These are phyloP conservation scores for Epinephelus lanceolatus DNA, from an alignment of 2,113 vertebrate species.

Conservation along the genomic window DNA sequence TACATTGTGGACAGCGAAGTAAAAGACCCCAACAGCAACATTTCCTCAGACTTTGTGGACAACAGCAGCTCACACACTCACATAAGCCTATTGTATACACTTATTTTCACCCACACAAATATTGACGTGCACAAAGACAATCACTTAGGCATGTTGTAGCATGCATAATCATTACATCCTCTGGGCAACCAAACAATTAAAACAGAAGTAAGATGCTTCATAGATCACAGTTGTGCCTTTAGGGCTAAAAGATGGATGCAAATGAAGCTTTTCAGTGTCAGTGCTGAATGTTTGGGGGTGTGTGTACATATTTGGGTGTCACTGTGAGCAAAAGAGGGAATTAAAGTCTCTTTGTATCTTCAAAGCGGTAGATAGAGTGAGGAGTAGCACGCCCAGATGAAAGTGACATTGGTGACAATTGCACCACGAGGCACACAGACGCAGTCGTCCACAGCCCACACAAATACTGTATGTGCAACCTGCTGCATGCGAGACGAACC, in stretches of 20 bases:
- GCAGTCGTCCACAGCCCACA: constrained; percentile 15
- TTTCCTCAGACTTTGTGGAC: constrained; percentile 20
- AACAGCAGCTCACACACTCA: not conserved
- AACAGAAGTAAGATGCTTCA: constrained; percentile 57
- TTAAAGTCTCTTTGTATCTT: constrained; percentile 46
- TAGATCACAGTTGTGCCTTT: constrained; percentile 58
- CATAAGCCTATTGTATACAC: constrained; percentile 12
- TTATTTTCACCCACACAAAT: constrained; percentile 44
- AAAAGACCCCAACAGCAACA: constrained; percentile 22
- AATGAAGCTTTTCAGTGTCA: constrained; percentile 48
- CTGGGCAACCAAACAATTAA: constrained; percentile 68
- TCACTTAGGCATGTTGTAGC: constrained; percentile 60
- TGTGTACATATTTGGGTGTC: constrained; percentile 49
- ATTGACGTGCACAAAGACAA: constrained; percentile 56
- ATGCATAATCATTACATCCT: constrained; percentile 65
- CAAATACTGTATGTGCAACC: constrained; percentile 24
- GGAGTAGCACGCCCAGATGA: constrained; percentile 48
- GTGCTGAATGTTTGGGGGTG: not conserved
- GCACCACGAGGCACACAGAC: constrained; percentile 38
- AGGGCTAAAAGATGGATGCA: constrained; percentile 50
- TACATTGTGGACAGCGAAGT: constrained; percentile 27
- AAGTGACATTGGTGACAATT: constrained; percentile 64
- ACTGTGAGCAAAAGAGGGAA: constrained; percentile 50
- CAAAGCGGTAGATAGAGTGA: constrained; percentile 45
- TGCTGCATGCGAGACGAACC: not conserved